These are phyloP conservation scores for Paguma larvata DNA, from an alignment of 2,797 vertebrate genomes.

Conservation along the genomic window DNA sequence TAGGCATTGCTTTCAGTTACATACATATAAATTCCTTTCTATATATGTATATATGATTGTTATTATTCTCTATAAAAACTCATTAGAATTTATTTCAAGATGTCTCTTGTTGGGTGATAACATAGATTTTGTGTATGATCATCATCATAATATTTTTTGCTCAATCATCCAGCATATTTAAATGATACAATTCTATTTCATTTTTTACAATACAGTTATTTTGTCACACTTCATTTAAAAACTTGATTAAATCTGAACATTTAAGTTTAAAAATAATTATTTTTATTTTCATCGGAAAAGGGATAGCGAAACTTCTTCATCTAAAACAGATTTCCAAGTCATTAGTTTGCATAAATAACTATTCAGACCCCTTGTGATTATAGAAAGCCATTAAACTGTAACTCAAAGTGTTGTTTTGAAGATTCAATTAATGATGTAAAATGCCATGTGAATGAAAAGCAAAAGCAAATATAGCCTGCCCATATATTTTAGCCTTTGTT, in stretches of 20 bases:
- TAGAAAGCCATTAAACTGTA: constrained; percentile 8
- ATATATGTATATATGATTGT: not conserved
- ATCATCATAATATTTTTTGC: not conserved
- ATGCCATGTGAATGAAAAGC: not conserved
- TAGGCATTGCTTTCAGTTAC: not conserved
- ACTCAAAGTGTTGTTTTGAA: not conserved
- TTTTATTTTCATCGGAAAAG: not conserved
- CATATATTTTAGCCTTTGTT: not conserved
- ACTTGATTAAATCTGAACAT: not conserved
- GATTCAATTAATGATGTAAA: not conserved
- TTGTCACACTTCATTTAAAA: constrained; percentile 34
- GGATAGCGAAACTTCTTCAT: not conserved
- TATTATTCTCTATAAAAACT: not conserved
- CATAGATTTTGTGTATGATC: not conserved
- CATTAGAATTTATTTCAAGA: not conserved
- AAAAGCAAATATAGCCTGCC: not conserved
- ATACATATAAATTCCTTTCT: not conserved
- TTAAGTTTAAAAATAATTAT: not conserved
- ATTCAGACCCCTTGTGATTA: not conserved
- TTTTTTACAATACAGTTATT: not conserved
- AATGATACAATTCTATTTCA: not conserved
- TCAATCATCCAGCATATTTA: not conserved
- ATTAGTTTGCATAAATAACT: not conserved
- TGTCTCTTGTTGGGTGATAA: not conserved
- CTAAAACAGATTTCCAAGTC: not conserved